These are phyloP conservation scores for Oryzias sinensis DNA, from an alignment of 2,797 vertebrate genomes.

Conservation along the genomic window DNA sequence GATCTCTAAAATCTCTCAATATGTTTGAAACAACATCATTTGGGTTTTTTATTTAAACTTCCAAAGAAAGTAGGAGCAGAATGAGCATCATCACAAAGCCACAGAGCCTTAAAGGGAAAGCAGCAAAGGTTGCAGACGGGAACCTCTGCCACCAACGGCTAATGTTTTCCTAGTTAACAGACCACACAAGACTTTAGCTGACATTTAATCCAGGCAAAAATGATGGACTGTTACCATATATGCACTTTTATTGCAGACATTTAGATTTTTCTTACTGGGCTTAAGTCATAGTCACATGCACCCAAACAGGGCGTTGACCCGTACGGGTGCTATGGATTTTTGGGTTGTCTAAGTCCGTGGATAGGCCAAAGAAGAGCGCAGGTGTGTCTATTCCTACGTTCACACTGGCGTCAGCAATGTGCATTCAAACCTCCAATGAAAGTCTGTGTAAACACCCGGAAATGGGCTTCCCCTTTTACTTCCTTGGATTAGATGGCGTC, in stretches of 20 bases:
- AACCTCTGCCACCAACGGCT: constrained; percentile 6
- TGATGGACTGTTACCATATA: not conserved
- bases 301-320: no score
- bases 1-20: constrained; percentile 40
- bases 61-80: constrained; percentile 62
- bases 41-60: constrained; percentile 46
- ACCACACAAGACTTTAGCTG: not conserved
- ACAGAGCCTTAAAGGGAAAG: constrained; percentile 6
- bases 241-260: constrained; percentile 2
- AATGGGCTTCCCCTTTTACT: no score
- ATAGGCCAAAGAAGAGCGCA: no score
- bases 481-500: no score
- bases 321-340: no score
- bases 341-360: no score
- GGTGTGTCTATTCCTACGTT: no score
- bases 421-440: no score
- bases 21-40: constrained; percentile 33
- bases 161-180: constrained; percentile 28
- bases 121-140: constrained; percentile 11
- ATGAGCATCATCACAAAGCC: constrained; percentile 21
- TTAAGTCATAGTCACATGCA: not conserved
- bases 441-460: no score
- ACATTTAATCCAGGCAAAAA: constrained; percentile 6
- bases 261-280: constrained; percentile 6
- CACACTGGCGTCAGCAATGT: no score